These are phyloP conservation scores for Etia nguti DNA, from an alignment of 2,113 vertebrate species.

Conservation along the genomic window DNA sequence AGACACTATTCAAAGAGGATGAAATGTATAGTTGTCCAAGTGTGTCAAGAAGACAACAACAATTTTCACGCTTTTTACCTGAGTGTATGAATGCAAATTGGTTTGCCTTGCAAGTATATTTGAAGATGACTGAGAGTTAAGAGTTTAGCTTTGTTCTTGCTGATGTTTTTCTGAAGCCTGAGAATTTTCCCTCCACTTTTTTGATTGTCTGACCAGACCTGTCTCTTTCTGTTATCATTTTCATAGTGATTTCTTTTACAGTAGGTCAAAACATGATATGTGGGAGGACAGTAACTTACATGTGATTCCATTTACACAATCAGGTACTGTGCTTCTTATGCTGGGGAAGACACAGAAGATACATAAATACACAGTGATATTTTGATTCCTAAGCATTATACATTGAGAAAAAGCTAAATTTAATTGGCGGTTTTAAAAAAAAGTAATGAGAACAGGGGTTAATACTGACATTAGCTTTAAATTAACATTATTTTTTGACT, in stretches of 20 bases:
- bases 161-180: neutral
- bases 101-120: neutral
- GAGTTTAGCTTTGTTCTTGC: neutral
- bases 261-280: conserved; percentile 7
- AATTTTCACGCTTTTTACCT: neutral
- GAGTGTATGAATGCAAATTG: neutral
- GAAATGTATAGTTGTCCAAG: neutral
- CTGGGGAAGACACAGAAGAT: neutral
- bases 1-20: neutral
- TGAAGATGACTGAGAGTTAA: neutral
- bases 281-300: neutral
- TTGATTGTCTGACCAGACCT: conserved; percentile 40
- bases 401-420: neutral
- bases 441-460: neutral
- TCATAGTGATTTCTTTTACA: neutral
- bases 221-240: conserved; percentile 18
- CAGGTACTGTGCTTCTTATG: neutral
- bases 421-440: neutral
- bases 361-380: neutral
- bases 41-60: neutral
- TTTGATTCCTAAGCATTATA: neutral
- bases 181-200: conserved; percentile 6
- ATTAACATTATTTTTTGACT: neutral
- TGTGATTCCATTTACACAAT: neutral
- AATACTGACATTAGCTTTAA: neutral